A percentile compares a stretch with the other conserved stretches of the same genome.
Evolutionary conservation across 2,888 invertebrate genomes (phyloP).

Genomic region (Synergus gifuensis): DNA sequence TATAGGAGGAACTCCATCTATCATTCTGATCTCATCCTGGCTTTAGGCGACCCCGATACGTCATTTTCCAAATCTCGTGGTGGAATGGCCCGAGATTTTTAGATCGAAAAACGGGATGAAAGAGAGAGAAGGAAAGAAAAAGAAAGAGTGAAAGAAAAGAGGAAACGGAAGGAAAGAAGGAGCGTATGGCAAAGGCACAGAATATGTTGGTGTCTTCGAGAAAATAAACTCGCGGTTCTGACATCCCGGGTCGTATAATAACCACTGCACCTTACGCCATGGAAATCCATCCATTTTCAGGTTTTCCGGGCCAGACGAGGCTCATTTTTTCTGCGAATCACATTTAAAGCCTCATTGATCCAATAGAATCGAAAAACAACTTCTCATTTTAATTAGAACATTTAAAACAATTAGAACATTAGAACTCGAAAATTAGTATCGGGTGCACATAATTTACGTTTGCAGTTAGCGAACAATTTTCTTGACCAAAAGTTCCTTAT

Average conservation of each 20-base stretch:
- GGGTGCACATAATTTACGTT: too few species aligned
- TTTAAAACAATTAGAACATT: too few species aligned
- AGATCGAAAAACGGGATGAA: conserved; percentile 51
- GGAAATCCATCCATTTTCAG: conserved; percentile 49
- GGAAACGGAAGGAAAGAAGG: conserved; percentile 17
- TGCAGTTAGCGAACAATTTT: too few species aligned
- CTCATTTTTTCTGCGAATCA: conserved; percentile 10
- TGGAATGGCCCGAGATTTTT: conserved; percentile 54
- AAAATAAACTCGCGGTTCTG: conserved; percentile 53
- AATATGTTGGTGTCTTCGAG: conserved; percentile 31
- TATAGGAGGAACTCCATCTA: conserved; percentile 64
- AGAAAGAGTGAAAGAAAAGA: conserved; percentile 30
- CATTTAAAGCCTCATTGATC: conserved; percentile 21
- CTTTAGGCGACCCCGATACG: conserved; percentile 68
- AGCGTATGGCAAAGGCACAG: conserved; percentile 23
- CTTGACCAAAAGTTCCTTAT: too few species aligned
- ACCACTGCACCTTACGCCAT: conserved; percentile 10
- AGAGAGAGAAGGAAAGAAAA: conserved; percentile 16
- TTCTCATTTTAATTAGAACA: not conserved
- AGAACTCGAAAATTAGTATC: too few species aligned
- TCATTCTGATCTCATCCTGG: conserved; percentile 68
- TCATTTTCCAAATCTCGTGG: conserved; percentile 68
- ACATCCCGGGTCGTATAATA: conserved; percentile 50
- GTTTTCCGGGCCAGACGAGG: conserved; percentile 48
- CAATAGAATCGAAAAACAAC: not conserved